Percentiles rank a stretch among this genome's conserved stretches.
These are phyloP conservation scores for Osmoderma eremita DNA, from an alignment of 2,888 invertebrate genomes.

Conservation along the genomic window DNA sequence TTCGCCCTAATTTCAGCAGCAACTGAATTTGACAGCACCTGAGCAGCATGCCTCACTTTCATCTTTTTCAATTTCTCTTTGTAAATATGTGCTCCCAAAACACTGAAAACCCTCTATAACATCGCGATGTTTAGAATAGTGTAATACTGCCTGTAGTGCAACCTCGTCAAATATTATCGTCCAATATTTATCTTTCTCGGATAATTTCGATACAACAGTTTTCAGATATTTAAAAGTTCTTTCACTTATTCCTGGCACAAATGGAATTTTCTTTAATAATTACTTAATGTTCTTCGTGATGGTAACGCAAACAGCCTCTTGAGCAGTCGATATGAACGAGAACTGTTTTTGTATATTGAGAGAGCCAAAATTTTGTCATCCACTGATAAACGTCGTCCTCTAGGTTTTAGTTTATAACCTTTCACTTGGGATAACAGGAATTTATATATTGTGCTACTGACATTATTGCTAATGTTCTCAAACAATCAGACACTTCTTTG, in stretches of 20 bases:
- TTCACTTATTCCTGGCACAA: neutral
- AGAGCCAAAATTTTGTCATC: conserved; percentile 9
- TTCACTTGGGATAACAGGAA: conserved; percentile 15
- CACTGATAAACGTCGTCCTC: neutral
- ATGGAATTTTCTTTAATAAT: conserved; percentile 1
- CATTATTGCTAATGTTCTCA: neutral
- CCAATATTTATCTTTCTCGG: conserved; percentile 14
- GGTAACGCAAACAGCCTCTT: conserved; percentile 18
- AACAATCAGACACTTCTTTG: neutral
- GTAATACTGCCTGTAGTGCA: neutral
- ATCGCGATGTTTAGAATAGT: no score
- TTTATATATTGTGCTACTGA: conserved; percentile 3
- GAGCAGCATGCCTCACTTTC: conserved; percentile 37
- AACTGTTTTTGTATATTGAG: neutral
- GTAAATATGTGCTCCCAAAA: conserved; percentile 23
- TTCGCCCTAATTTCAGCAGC: conserved; percentile 8
- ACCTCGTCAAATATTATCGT: conserved; percentile 9
- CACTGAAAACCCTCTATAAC: no score
- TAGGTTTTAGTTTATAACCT: conserved; percentile 8
- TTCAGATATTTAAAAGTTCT: conserved; percentile 3
- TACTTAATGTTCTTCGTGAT: conserved; percentile 6
- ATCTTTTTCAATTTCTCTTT: conserved; percentile 39
- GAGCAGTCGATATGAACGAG: conserved; percentile 1
- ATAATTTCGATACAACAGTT: conserved; percentile 7
- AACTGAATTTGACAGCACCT: conserved; percentile 8